phyloP scores from a whole-genome alignment of 2,888 invertebrate species.

The Dolomedes plantarius region DNA sequence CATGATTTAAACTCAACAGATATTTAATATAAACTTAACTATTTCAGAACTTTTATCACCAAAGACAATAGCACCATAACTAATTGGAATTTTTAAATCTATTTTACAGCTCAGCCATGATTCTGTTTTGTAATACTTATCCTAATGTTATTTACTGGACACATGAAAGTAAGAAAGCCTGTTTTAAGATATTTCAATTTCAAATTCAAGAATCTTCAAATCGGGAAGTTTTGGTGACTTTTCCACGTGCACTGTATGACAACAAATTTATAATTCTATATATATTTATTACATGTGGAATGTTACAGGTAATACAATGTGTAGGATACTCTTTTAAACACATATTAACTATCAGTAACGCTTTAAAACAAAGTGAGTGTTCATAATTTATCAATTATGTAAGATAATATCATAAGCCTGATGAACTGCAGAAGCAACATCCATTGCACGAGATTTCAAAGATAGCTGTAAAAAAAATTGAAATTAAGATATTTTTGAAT shows the following conservation, averaged over 20 bases:
- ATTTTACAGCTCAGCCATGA: no score
- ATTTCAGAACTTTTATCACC: not conserved
- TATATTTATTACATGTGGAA: conserved; percentile 9
- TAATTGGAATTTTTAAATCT: no score
- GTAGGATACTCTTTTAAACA: not conserved
- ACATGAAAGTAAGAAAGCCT: no score
- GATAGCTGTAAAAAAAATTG: conserved; percentile 79
- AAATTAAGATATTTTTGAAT: not conserved
- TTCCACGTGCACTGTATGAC: no score
- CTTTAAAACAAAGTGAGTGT: not conserved
- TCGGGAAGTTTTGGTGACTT: no score
- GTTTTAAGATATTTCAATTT: no score
- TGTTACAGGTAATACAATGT: conserved; percentile 3
- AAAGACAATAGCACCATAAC: no score
- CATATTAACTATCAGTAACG: not conserved
- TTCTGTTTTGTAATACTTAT: no score
- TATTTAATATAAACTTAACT: not conserved
- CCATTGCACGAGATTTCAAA: conserved; percentile 93
- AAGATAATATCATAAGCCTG: conserved; percentile 92
- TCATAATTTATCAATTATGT: conserved; percentile 76
- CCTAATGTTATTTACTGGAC: no score
- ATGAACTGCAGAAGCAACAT: conserved; percentile 93
- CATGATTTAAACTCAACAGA: not conserved
- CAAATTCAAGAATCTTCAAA: not conserved
- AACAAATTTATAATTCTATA: not conserved